These are phyloP conservation scores for Amphimedon queenslandica DNA, from an alignment of 37 sponge, comb jelly and placozoan genomes.

Conservation along the genomic window DNA sequence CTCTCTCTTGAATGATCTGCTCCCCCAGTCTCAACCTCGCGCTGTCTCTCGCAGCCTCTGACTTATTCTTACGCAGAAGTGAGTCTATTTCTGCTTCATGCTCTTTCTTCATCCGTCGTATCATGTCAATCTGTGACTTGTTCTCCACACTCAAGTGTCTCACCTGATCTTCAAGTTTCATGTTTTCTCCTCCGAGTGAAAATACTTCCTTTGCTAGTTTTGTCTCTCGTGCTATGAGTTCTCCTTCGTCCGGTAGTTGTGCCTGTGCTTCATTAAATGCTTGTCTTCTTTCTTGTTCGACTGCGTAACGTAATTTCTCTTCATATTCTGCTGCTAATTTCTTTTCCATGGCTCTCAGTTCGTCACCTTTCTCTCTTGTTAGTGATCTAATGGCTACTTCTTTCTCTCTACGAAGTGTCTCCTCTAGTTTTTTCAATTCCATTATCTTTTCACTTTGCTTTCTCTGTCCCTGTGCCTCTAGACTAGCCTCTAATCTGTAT, in stretches of 20 bases:
- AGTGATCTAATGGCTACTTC: constrained; percentile 35
- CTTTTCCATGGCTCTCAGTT: constrained; percentile 36
- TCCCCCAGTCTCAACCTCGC: constrained; percentile 71
- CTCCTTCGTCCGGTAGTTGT: constrained; percentile 28
- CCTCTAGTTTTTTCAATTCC: constrained; percentile 56
- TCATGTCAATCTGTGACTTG: constrained; percentile 41
- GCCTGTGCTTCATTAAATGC: constrained; percentile 17
- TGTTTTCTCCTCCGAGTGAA: constrained; percentile 43
- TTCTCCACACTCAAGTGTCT: constrained; percentile 39
- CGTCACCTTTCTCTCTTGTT: constrained; percentile 53
- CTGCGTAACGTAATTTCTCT: constrained; percentile 20
- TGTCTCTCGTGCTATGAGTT: constrained; percentile 14
- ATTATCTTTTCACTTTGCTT: constrained; percentile 54
- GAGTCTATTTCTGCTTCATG: constrained; percentile 38
- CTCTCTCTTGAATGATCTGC: constrained; percentile 60
- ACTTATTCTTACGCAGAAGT: constrained; percentile 47
- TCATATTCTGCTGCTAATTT: constrained; percentile 42
- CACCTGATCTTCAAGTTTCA: constrained; percentile 40
- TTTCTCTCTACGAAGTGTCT: constrained; percentile 38
- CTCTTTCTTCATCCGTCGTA: constrained; percentile 50
- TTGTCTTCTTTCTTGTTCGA: constrained; percentile 32
- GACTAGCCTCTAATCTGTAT: constrained; percentile 20
- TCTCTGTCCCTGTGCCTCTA: constrained; percentile 26
- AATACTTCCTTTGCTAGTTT: constrained; percentile 65
- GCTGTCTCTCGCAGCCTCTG: constrained; percentile 53